These are phyloP conservation scores for Periplaneta americana DNA, from an alignment of 1,140 invertebrate genomes.

Conservation along the genomic window DNA sequence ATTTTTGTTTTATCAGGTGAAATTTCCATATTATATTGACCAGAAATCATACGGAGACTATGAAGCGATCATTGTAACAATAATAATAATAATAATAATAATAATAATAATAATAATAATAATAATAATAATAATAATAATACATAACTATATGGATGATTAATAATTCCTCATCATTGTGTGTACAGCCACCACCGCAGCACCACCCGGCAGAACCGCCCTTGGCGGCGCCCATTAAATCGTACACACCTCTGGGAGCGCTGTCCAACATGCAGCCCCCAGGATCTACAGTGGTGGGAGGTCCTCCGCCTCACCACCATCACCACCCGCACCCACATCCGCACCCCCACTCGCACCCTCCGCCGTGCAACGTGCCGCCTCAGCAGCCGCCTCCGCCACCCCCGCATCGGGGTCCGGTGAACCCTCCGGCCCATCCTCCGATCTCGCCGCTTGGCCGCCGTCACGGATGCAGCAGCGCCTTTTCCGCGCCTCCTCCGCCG, in stretches of 20 bases:
- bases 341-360: conserved; percentile 27
- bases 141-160: too few relatives aligned
- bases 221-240: conserved; percentile 45
- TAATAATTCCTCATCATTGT: background rate
- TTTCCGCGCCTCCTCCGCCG: conserved; percentile 38
- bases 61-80: too few relatives aligned
- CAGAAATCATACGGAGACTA: too few relatives aligned
- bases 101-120: too few relatives aligned
- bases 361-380: conserved; percentile 37
- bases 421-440: conserved; percentile 28
- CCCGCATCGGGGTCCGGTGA: conserved; percentile 22
- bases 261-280: conserved; percentile 82
- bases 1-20: too few relatives aligned
- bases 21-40: too few relatives aligned
- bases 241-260: conserved; percentile 77
- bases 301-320: conserved; percentile 36
- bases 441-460: conserved; percentile 31
- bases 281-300: conserved; percentile 32
- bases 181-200: background rate
- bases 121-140: too few relatives aligned
- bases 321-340: conserved; percentile 25
- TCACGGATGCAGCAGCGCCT: conserved; percentile 47
- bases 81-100: too few relatives aligned
- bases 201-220: conserved; percentile 18
- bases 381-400: conserved; percentile 33